Base-by-base conservation (phyloP, 1,140 invertebrate genomes). In the Campodea augens region DNA sequence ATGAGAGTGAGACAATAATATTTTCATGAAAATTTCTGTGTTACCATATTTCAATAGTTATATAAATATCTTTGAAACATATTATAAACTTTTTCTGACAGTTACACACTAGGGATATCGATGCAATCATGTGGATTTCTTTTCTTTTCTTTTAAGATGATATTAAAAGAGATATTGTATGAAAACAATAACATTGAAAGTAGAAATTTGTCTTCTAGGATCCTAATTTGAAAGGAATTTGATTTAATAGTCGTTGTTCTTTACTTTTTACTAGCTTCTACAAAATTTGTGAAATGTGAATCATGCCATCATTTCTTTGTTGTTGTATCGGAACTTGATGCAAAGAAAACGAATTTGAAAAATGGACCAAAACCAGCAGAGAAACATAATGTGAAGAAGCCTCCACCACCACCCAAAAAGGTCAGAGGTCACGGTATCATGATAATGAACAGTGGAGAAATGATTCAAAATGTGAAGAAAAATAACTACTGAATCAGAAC, bases 251-350 rank as follows among this genome's bases (percentile, higher is more conserved):
- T n/a, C n/a, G n/a, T n/a, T n/a, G n/a, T 43, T 25, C 10, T 48
- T 53, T 50, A 41, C 50, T 56, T 54, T 45, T 52, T 52, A 55
- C 12, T 51, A 78, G 74, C 75, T 51, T 88, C 86, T 36, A 88
- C 87, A 15, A 73, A 89, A 52, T 97, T 96, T 66, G 90, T 96
- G 4, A 95, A 93, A 65, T 97, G 92, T 66, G 89, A 93, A 58
- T 96, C 95, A 62, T 97, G 92, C 60, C 85, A 92, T 63, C 89
- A 95, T 63, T 95, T 96, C 67, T 96, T 95, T 61, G 87, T 95
- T 15, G 86, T 96, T 12, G 68, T 95, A 36, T 91, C 86, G 48
- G 88, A 95, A 57, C 75, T 81, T 37, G 89, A 95, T 62, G n/a
- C n/a, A n/a, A 77, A 77, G 22, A 85, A 89, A 63, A 82, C 77